Evolutionary conservation across 2,797 vertebrate species (phyloP).

Genomic region (Nannoperca australis): DNA sequence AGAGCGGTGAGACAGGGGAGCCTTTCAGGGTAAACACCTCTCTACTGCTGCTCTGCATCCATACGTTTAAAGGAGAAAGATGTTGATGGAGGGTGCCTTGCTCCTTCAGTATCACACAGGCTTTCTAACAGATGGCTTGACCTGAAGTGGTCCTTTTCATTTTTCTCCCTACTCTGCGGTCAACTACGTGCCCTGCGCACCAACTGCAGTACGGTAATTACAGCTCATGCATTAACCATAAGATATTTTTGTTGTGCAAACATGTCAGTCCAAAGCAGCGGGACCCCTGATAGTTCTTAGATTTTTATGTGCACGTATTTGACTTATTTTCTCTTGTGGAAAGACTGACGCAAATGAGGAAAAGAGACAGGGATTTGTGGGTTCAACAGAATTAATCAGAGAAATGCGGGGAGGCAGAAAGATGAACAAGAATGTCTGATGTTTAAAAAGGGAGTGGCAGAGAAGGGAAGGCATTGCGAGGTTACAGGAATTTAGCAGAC

Average conservation of each 20-base stretch:
- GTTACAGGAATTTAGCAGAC: slow-evolving; percentile 56
- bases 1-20: slow-evolving; percentile 23
- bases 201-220: slow-evolving; percentile 65
- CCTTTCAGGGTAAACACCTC: slow-evolving; percentile 29
- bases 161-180: slow-evolving; percentile 35
- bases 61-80: slow-evolving; percentile 24
- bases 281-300: neutral
- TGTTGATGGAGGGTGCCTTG: slow-evolving; percentile 48
- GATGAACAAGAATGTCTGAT: slow-evolving; percentile 16
- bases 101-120: slow-evolving; percentile 50
- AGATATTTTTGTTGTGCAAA: slow-evolving; percentile 60
- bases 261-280: slow-evolving; percentile 57
- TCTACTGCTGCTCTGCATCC: slow-evolving; percentile 3
- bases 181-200: slow-evolving; percentile 31
- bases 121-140: slow-evolving; percentile 69
- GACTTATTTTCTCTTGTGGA: neutral
- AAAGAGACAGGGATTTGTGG: slow-evolving; percentile 17
- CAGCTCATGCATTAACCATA: slow-evolving; percentile 74
- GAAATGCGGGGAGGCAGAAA: slow-evolving; percentile 14
- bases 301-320: slow-evolving; percentile 1
- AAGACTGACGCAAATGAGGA: slow-evolving; percentile 1
- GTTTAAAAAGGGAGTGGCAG: slow-evolving; percentile 22
- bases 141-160: slow-evolving; percentile 37
- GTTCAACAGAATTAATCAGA: slow-evolving; percentile 24
- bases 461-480: slow-evolving; percentile 22